Conservation (phyloP, 2,113 vertebrate species). For the Fukomys damarensis region DNA sequence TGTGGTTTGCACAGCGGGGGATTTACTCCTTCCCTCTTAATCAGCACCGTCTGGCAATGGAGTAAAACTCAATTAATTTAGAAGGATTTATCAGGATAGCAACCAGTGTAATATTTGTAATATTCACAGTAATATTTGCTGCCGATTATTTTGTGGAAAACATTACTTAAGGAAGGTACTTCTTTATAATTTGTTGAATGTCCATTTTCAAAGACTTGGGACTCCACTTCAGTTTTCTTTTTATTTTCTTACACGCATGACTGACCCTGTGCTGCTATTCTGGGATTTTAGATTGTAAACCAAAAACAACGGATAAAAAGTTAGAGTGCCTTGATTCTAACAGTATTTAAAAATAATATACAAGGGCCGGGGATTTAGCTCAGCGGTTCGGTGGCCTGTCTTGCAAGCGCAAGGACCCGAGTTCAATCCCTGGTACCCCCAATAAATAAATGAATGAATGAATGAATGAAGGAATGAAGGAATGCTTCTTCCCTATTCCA, state of each 20-base stretch:
- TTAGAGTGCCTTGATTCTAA: not conserved
- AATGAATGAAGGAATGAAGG: no score
- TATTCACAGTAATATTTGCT: not conserved
- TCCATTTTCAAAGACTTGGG: not conserved
- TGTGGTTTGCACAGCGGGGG: not conserved
- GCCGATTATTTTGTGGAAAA: constrained; percentile 16
- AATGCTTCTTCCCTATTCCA: constrained; percentile 72
- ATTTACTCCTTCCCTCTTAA: not conserved
- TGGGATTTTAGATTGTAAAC: constrained; percentile 21
- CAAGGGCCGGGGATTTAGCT: no score
- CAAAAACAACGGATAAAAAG: not conserved
- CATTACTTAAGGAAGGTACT: not conserved
- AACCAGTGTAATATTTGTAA: no score
- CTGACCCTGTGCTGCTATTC: not conserved
- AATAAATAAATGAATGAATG: no score
- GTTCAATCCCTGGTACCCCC: no score
- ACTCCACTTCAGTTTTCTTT: not conserved
- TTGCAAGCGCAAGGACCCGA: no score
- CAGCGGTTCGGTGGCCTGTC: no score
- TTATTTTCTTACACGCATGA: not conserved
- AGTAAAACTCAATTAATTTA: not conserved
- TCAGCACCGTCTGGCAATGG: not conserved
- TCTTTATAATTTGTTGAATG: constrained; percentile 44
- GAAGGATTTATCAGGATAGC: not conserved
- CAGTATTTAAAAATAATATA: not conserved